Percentiles rank a stretch among this genome's conserved stretches.
Conservation (phyloP, 2,888 invertebrate species). For the Luperina nickerlii region DNA sequence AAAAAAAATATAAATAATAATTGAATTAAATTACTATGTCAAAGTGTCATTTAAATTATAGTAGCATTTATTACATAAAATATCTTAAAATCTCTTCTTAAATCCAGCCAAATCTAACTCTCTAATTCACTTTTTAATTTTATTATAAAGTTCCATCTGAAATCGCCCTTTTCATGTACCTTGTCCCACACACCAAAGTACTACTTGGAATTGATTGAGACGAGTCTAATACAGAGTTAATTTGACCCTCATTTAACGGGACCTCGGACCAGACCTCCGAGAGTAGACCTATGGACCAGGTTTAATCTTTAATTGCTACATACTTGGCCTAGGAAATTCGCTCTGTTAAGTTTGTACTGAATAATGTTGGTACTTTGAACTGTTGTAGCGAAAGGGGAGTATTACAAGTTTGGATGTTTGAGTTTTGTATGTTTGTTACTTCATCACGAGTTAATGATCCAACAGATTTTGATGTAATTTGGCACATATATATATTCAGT, state of each 20-base stretch:
- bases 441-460: background rate
- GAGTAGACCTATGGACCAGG: conserved; percentile 43
- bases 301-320: conserved; percentile 68
- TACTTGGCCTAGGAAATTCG: conserved; percentile 43
- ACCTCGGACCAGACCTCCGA: conserved; percentile 59
- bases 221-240: conserved; percentile 76
- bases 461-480: background rate
- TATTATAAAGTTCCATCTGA: background rate
- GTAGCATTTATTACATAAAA: too few species aligned
- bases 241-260: conserved; percentile 74
- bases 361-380: conserved; percentile 32
- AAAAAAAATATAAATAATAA: too few species aligned
- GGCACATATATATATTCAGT: background rate
- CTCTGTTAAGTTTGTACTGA: conserved; percentile 24
- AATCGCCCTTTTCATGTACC: background rate
- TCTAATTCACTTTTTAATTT: too few species aligned
- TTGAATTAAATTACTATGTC: too few species aligned
- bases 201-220: conserved; percentile 83
- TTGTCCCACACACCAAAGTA: conserved; percentile 58
- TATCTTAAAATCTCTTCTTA: too few species aligned
- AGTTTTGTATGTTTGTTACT: background rate
- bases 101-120: too few species aligned
- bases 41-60: too few species aligned
- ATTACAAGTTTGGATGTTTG: background rate
- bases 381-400: conserved; percentile 7